A percentile compares a stretch with the other conserved stretches of the same genome.
Evolutionary conservation across 2,888 invertebrate species (phyloP).

Genomic region (Zhuqinia jingwanae): DNA sequence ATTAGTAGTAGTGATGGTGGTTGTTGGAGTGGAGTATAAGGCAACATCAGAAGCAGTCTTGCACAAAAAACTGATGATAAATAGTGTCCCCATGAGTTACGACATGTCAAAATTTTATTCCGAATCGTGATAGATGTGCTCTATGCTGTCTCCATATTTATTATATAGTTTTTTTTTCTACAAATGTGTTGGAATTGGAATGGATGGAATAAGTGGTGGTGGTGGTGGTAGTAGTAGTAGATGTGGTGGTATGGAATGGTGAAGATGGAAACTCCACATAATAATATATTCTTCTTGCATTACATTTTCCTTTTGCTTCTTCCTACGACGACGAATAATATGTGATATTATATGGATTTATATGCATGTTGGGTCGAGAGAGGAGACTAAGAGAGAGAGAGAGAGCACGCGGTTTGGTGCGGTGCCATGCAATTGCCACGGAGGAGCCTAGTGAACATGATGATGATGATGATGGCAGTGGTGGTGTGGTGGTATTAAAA

Average conservation of each 20-base stretch:
- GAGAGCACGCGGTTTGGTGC: conserved; percentile 48
- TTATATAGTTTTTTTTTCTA: conserved; percentile 66
- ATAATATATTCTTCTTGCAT: too few species aligned
- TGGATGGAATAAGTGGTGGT: background rate
- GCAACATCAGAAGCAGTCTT: conserved; percentile 65
- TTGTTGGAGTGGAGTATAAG: conserved; percentile 58
- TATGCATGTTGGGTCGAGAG: conserved; percentile 21
- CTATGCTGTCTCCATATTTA: conserved; percentile 76
- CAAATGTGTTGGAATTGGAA: conserved; percentile 33
- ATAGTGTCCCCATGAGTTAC: conserved; percentile 76
- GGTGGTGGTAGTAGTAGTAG: too few species aligned
- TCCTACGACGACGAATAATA: conserved; percentile 9
- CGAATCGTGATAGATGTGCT: conserved; percentile 78
- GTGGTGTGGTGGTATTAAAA: conserved; percentile 36
- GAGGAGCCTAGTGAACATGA: background rate
- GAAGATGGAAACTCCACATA: too few species aligned
- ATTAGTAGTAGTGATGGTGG: conserved; percentile 61
- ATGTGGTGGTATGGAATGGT: background rate
- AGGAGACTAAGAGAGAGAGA: background rate
- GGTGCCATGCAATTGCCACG: conserved; percentile 43
- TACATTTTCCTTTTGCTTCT: conserved; percentile 46
- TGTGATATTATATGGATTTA: too few species aligned
- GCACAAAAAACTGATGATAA: conserved; percentile 77
- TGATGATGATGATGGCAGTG: background rate
- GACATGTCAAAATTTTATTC: conserved; percentile 79